Evolutionary conservation across 2,113 vertebrate genomes (phyloP), one percentile per base, ranked within the genome.

Genomic region (Butorides virescens): DNA sequence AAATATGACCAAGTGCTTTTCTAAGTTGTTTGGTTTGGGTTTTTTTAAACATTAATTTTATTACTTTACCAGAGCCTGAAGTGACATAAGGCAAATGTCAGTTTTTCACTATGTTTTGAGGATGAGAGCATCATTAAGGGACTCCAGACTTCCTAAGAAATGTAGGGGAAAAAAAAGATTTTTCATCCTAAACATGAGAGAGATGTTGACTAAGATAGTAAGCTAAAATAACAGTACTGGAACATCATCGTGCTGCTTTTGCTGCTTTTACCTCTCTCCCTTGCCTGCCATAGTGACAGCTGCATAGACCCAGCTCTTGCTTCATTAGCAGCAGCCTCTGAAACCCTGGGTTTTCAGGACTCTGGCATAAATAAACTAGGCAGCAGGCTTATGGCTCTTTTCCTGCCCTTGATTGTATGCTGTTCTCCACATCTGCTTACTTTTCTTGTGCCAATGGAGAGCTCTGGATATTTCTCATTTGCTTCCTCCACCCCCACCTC

Each of bases 311-410:
- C 39, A 92, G 56, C 80, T 95, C 84, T 58, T 92, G 44, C 30
- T 73, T 97, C 91, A 90, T 91, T 95, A 95, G 47, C 84, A 95
- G 61, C 32, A 89, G 77, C 53, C 66, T 92, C 80, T 94, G 89
- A 91, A 95, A 75, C 30, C 39, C 13, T 10, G 62, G 23, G 21
- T 95, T 93, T 96, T 85, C 91, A 75, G 73, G 84, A 92, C 47
- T 91, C 56, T 95, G 94, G 91, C 80, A 91, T 81, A 85, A 95
- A 96, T 74, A 95, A 93, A 93, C 65, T 34, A 75, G 89, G 55
- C 87, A 96, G 91, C 61, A 92, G 90, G 73, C 76, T 81, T 3
- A 30, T 78, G 93, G 36, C 70, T 95, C 22, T 52, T 94, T 95
- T 94, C 84, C 77, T 85, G 70, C 70, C 89, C 80, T 91, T 97